phyloP scores from a whole-genome alignment of 1,140 invertebrate species.

The Drosophila saltans region DNA sequence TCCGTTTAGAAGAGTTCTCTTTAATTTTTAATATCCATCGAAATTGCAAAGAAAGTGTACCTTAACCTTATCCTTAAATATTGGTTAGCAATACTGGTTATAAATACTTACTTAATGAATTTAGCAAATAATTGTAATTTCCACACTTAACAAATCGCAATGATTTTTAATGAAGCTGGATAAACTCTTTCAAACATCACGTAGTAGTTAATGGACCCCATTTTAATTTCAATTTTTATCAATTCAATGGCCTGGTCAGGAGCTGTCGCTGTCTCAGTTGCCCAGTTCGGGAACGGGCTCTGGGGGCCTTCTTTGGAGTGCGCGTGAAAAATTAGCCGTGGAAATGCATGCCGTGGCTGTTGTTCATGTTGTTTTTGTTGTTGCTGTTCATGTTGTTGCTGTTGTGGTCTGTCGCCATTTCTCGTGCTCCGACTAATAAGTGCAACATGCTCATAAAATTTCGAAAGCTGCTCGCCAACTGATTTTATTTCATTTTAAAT shows the following conservation, averaged over 20 bases:
- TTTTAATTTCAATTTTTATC: not conserved
- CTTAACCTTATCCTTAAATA: too few relatives aligned
- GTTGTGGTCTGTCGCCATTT: slow-evolving; percentile 76
- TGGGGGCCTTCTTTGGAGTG: slow-evolving; percentile 31
- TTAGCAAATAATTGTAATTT: too few relatives aligned
- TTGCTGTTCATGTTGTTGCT: slow-evolving; percentile 40
- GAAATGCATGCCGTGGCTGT: slow-evolving; percentile 71
- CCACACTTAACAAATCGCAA: too few relatives aligned
- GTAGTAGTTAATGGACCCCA: slow-evolving; percentile 22
- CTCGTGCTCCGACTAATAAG: slow-evolving; percentile 72
- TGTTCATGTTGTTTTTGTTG: slow-evolving; percentile 40
- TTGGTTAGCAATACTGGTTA: too few relatives aligned
- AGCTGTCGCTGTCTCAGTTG: slow-evolving; percentile 70
- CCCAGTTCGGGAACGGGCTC: slow-evolving; percentile 36
- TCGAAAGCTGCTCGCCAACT: slow-evolving; percentile 67
- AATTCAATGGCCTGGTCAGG: slow-evolving; percentile 62
- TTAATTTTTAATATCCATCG: too few relatives aligned
- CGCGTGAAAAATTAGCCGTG: slow-evolving; percentile 79
- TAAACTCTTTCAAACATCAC: not conserved
- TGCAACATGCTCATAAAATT: slow-evolving; percentile 80
- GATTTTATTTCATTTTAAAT: slow-evolving; percentile 80
- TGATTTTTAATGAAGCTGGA: too few relatives aligned
- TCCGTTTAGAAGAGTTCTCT: too few relatives aligned
- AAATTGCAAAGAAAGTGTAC: too few relatives aligned
- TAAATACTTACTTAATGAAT: too few relatives aligned